A percentile compares a stretch with the other conserved stretches of the same genome.
Conservation (phyloP, 1,140 invertebrate genomes). For the Psilanteris sp. region DNA sequence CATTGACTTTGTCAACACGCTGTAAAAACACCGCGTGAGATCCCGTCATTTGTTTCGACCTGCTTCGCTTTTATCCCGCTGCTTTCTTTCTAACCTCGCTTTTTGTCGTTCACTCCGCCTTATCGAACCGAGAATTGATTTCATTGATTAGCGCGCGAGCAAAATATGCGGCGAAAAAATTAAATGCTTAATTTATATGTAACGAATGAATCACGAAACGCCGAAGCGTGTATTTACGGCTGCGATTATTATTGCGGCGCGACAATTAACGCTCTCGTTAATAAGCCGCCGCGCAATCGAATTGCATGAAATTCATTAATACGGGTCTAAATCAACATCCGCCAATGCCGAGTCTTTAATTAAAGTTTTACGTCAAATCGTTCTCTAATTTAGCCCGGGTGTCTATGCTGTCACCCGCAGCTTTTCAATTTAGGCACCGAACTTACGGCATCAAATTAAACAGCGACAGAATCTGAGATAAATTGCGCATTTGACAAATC, state of each 20-base stretch:
- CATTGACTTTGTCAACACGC: constrained; percentile 41
- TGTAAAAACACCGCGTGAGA: constrained; percentile 45
- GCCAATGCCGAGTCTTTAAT: constrained; percentile 1
- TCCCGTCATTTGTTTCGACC: constrained; percentile 10
- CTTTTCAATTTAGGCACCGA: constrained; percentile 39
- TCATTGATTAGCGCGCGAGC: constrained; percentile 17
- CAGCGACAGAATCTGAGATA: constrained; percentile 28
- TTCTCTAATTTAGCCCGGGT: constrained; percentile 29
- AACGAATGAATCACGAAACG: constrained; percentile 27
- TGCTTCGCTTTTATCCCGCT: constrained; percentile 37
- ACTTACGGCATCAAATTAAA: constrained; percentile 27
- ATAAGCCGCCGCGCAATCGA: constrained; percentile 2
- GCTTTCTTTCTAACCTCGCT: no score
- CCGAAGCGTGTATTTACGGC: constrained; percentile 14
- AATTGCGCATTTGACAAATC: constrained; percentile 38
- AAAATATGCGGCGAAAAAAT: constrained; percentile 40
- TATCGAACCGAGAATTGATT: constrained; percentile 26
- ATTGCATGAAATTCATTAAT: constrained; percentile 19
- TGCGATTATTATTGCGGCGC: constrained; percentile 9
- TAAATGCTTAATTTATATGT: constrained; percentile 36
- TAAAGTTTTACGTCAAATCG: constrained; percentile 47
- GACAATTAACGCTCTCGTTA: constrained; percentile 17
- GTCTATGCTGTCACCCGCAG: constrained; percentile 21
- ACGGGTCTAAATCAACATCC: no score
- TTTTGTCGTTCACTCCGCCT: no score